Percentiles rank a stretch among this genome's conserved stretches.
These are phyloP conservation scores for Xiphorhynchus elegans DNA, from an alignment of 2,113 vertebrate genomes.

Conservation along the genomic window DNA sequence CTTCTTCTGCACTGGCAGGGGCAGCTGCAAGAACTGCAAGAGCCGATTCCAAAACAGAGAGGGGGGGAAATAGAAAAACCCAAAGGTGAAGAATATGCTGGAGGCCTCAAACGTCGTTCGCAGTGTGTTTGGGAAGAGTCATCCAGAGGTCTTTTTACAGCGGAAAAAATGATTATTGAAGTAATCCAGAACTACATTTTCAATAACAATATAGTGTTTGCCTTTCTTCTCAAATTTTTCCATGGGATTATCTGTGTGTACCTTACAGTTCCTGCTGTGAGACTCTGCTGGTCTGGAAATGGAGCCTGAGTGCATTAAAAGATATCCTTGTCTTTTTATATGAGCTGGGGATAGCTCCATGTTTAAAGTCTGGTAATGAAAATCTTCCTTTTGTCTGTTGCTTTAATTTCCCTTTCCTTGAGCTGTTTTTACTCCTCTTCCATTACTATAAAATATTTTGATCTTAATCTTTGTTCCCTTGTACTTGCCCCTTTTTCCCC, in stretches of 20 bases:
- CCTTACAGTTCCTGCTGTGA: neutral
- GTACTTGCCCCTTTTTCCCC: neutral
- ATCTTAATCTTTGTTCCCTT: neutral
- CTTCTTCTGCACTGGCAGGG: constrained; percentile 9
- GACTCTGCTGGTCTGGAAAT: neutral
- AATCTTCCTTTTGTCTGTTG: neutral
- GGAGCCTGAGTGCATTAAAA: neutral
- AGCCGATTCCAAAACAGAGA: neutral
- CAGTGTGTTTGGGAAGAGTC: constrained; percentile 24
- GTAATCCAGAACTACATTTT: neutral
- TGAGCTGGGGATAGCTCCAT: neutral
- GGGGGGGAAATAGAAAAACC: neutral
- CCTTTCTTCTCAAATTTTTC: neutral
- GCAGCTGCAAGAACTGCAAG: neutral
- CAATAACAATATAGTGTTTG: neutral
- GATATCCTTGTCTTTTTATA: neutral
- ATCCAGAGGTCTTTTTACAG: constrained; percentile 42
- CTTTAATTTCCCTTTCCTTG: neutral
- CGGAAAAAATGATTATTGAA: neutral
- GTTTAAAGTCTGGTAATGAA: neutral
- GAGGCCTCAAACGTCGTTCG: neutral
- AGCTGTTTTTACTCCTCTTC: neutral
- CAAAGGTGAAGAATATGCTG: constrained; percentile 11
- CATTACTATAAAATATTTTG: neutral
- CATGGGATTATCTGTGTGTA: neutral